Base-by-base conservation (phyloP, 2,113 vertebrate species). In the Genyomyrus donnyi region DNA sequence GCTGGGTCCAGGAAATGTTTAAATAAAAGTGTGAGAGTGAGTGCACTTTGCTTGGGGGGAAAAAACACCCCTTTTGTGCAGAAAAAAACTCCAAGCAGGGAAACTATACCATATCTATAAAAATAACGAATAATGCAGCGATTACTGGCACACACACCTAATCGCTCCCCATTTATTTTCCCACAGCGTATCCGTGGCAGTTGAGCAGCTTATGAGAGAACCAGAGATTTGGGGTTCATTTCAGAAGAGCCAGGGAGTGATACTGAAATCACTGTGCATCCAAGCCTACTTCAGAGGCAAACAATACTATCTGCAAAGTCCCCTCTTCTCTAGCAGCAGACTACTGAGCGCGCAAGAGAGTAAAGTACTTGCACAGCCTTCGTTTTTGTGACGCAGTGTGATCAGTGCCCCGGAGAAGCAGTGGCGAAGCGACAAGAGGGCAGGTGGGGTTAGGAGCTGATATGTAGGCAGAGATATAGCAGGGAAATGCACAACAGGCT, bases 391-490 rank as follows among this genome's bases (percentile, higher is more conserved):
- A 49, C 50, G 1, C 49, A 53, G 27, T 27, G 56, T 62, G 24
- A 77, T 49, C 52, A 46, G 62, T 52, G 8, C 11, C 2, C 15
- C 31, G 8, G 66, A 52, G 45, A 77, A 48, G 70, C 66, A 11
- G 24, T 15, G 24, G 90, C 0, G n/a, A 70, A 90, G 62, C n/a
- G 39, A 88, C 90, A 91, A 87, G 17, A 89, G 49, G 42, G 88
- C 17, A 35, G 87, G 62, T 80, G 87, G 70, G 50, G 74, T 88
- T n/a, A 85, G 91, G 85, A 90, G 92, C 48, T 10, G 93, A 94
- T 92, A 91, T 6, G 50, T 91, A 94, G 93, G 93, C 93, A 94
- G 95, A 91, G 93, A 62, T 56, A 91, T 85, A 93, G 94, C 93
- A 94, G 93, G 27, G 62, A 70, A 70, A 27, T 11, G 5, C n/a